phyloP scores from a whole-genome alignment of 2,797 vertebrate genomes.

The Gymnothorax reevesii region DNA sequence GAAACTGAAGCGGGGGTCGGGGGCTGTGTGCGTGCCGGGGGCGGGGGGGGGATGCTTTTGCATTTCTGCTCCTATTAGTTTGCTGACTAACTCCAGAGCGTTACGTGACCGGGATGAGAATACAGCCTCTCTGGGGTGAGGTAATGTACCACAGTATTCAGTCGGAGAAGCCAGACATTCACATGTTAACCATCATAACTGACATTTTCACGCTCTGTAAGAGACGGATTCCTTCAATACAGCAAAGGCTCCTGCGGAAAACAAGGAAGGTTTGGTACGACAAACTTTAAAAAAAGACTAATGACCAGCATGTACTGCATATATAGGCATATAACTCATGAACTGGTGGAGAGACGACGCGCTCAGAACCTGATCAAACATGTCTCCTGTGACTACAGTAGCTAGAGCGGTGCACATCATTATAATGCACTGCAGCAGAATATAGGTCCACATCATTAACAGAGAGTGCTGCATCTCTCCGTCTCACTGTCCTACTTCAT shows the following conservation, averaged over 20 bases:
- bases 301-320: not conserved
- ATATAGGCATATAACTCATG: not conserved
- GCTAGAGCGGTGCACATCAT: not conserved
- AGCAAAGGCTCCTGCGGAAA: not conserved
- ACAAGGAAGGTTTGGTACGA: not conserved
- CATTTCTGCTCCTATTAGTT: conserved; percentile 80
- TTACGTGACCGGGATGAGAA: conserved; percentile 71
- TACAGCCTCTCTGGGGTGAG: not conserved
- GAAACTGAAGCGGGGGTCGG: conserved; percentile 75
- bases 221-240: too few species aligned
- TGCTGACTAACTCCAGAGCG: conserved; percentile 64
- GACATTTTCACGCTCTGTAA: not conserved
- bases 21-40: conserved; percentile 44
- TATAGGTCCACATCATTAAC: not conserved
- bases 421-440: not conserved
- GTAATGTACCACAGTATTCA: not conserved
- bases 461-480: conserved; percentile 13
- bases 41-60: conserved; percentile 53
- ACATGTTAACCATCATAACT: not conserved
- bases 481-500: not conserved
- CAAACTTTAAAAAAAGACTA: not conserved
- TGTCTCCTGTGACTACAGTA: not conserved
- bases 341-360: not conserved
- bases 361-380: not conserved
- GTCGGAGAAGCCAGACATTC: not conserved